A percentile compares a stretch with the other conserved stretches of the same genome.
phyloP scores from a whole-genome alignment of 2,888 invertebrate species.

The Rugalucina vietnamica region DNA sequence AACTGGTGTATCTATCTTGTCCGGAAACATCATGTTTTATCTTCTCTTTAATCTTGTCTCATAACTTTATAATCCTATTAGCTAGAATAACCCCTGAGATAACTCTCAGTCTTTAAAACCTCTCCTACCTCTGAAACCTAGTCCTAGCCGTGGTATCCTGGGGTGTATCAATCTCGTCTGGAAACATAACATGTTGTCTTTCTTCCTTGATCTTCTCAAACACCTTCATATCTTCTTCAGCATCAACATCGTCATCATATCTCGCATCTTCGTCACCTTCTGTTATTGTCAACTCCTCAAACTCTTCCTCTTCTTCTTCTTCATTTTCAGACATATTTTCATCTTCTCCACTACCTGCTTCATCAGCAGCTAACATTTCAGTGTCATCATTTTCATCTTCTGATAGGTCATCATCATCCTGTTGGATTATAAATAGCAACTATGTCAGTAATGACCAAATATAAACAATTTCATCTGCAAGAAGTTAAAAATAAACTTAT shows the following conservation, averaged over 20 bases:
- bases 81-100: too few relatives aligned
- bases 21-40: too few relatives aligned
- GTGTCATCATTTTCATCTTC: conserved; percentile 58
- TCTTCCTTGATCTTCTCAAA: conserved; percentile 84
- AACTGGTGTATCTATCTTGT: too few relatives aligned
- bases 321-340: conserved; percentile 62
- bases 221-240: conserved; percentile 89
- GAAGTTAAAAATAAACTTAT: too few relatives aligned
- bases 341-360: conserved; percentile 60
- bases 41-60: too few relatives aligned
- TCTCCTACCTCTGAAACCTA: conserved; percentile 92
- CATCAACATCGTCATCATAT: conserved; percentile 89
- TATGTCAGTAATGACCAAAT: too few relatives aligned
- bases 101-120: too few relatives aligned
- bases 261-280: conserved; percentile 74
- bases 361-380: conserved; percentile 55
- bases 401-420: conserved; percentile 34
- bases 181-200: conserved; percentile 93
- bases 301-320: conserved; percentile 75
- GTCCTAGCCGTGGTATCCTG: conserved; percentile 91
- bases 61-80: too few relatives aligned
- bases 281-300: conserved; percentile 63
- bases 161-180: conserved; percentile 99
- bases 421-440: too few relatives aligned
- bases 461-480: too few relatives aligned